A percentile compares a stretch with the other conserved stretches of the same genome.
Conservation (phyloP, 1,140 invertebrate species). For the Dendroctonus valens region DNA sequence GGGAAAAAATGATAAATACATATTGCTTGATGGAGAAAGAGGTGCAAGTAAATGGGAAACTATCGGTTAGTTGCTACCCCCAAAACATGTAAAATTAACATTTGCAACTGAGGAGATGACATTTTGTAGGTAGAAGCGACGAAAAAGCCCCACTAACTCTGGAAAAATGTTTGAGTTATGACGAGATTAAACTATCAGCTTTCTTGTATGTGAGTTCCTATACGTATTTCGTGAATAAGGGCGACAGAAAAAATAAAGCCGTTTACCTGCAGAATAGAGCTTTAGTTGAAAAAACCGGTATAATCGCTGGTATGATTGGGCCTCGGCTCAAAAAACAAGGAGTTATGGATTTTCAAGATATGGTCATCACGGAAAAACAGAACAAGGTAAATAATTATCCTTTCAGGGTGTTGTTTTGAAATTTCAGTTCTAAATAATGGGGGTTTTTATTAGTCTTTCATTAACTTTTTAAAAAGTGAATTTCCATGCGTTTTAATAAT, state of each 20-base stretch:
- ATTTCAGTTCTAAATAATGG: not conserved
- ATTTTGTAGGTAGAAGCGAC: conserved; percentile 45
- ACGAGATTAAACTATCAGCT: conserved; percentile 43
- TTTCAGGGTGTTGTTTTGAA: not conserved
- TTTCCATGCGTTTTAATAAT: too few relatives aligned
- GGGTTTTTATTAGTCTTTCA: too few relatives aligned
- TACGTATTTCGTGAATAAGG: conserved; percentile 40
- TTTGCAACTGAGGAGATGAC: too few relatives aligned
- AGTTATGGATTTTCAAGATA: conserved; percentile 55
- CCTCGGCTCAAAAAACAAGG: conserved; percentile 50
- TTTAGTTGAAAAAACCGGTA: conserved; percentile 36
- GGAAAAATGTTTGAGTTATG: conserved; percentile 40
- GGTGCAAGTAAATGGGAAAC: conserved; percentile 53
- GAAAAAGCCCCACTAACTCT: conserved; percentile 50
- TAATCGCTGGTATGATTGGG: conserved; percentile 51
- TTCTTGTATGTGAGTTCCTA: conserved; percentile 42
- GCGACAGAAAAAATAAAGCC: conserved; percentile 39
- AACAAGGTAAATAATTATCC: conserved; percentile 39
- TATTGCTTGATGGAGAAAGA: conserved; percentile 53
- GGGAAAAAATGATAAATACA: conserved; percentile 53
- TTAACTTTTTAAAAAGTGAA: too few relatives aligned
- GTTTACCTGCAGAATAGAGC: conserved; percentile 23
- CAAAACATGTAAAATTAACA: too few relatives aligned
- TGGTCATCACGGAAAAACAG: conserved; percentile 51
- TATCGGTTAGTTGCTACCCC: conserved; percentile 34